phyloP scores from a whole-genome alignment of 2,113 vertebrate genomes.

The Platichthys stellatus region DNA sequence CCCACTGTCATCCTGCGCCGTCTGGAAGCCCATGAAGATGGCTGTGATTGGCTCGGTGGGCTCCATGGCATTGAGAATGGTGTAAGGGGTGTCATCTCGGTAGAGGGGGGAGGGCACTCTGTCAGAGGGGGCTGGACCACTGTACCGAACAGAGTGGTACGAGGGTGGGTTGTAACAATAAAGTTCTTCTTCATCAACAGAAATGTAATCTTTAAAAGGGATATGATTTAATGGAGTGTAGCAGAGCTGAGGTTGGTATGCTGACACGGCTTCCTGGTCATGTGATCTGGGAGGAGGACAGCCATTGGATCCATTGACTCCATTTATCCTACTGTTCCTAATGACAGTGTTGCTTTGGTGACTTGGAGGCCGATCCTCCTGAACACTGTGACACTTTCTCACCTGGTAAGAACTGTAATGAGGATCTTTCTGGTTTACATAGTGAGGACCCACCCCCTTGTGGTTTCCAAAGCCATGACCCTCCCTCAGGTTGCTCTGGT shows the following conservation, averaged over 20 bases:
- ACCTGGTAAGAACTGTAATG: background rate
- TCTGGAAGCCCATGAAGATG: conserved; percentile 94
- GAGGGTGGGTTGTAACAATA: conserved; percentile 2
- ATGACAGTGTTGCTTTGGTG: background rate
- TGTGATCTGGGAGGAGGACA: conserved; percentile 11
- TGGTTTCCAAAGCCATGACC: conserved; percentile 23
- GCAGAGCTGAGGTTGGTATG: conserved; percentile 35
- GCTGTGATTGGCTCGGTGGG: conserved; percentile 88
- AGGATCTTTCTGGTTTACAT: conserved; percentile 4
- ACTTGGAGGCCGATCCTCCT: background rate
- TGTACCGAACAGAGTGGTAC: conserved; percentile 3
- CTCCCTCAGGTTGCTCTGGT: conserved; percentile 20
- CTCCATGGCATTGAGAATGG: conserved; percentile 82
- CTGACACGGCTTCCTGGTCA: conserved; percentile 29
- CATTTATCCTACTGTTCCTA: background rate
- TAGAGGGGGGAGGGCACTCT: conserved; percentile 50
- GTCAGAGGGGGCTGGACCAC: background rate
- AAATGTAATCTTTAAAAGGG: conserved; percentile 57
- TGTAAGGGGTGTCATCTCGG: conserved; percentile 48
- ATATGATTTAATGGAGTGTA: conserved; percentile 65
- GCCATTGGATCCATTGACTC: conserved; percentile 13
- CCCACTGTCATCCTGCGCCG: conserved; percentile 73
- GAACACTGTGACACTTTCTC: conserved; percentile 8
- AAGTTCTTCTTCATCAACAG: conserved; percentile 44
- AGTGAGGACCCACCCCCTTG: background rate